Evolutionary conservation across 2,888 invertebrate species (phyloP), one percentile per base, ranked within the genome.

Genomic region (Mimumesa dahlbomi): DNA sequence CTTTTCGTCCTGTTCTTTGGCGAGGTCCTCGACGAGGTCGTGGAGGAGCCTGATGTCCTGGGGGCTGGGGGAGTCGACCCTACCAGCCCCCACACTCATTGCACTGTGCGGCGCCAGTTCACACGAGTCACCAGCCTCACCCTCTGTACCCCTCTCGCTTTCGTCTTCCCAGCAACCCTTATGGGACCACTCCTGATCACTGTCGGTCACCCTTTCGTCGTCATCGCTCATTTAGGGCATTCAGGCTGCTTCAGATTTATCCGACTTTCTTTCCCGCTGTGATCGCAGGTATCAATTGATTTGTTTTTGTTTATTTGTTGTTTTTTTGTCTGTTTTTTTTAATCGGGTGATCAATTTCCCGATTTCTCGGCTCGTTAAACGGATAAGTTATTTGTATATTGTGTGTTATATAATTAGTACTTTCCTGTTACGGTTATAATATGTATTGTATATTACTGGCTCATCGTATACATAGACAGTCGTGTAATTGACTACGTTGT

Each of bases 151-250:
- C 42, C 75, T 75, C 43, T 81, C 79, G 58, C 61, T 66, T n/a
- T 78, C 70, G 57, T 62, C 71, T 43, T 79, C 81, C 79, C 81
- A 81, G 67, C 76, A 79, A 62, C 65, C 77, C 59, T 75, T 80
- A 29, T 59, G 73, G 58, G 68, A 73, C 82, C 82, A 77, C 77
- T 82, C 81, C 81, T 75, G 78, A 68, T 84, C 85, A 75, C 83
- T 81, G 70, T 78, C 86, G 67, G 79, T 87, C 76, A 87, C 79
- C 76, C 81, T 85, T 80, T 82, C 84, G 80, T 84, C 86, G 76
- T 79, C 87, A 88, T 88, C 86, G 87, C 86, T 87, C 88, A 88
- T 88, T 87, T 88, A 88, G 84, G 79, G 73, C 83, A 85, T 84
- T 77, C 65, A 66, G 34, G 69, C 82, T 61, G 73, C 56, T 48